Evolutionary conservation across 2,797 vertebrate genomes (phyloP).

Genomic region (Hypotaenidia okinawae): DNA sequence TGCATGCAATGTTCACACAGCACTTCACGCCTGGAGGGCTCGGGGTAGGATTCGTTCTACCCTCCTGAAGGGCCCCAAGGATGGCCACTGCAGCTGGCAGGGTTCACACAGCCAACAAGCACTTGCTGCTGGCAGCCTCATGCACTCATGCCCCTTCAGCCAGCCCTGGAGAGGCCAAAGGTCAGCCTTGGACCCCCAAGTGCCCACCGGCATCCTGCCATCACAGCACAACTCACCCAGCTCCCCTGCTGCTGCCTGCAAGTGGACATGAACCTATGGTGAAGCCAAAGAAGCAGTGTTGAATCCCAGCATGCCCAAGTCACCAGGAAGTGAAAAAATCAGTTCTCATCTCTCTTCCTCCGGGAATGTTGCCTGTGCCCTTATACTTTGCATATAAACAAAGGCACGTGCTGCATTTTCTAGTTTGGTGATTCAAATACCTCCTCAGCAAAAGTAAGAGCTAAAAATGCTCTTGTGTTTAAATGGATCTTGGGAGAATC

Average conservation of each 20-base stretch:
- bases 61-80: not conserved
- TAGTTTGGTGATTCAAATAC: not conserved
- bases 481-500: not conserved
- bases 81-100: not conserved
- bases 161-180: not conserved
- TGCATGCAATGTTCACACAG: rapidly evolving
- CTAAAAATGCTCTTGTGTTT: not conserved
- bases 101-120: not conserved
- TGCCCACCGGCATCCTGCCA: not conserved
- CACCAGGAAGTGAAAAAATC: not conserved
- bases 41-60: not conserved
- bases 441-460: not conserved
- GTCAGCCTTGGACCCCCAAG: not conserved
- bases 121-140: not conserved
- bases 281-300: not conserved
- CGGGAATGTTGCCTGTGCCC: not conserved
- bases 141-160: not conserved
- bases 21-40: not conserved
- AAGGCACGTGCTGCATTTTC: not conserved
- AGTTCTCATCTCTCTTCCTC: not conserved
- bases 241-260: not conserved
- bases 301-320: not conserved
- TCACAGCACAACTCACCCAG: rapidly evolving
- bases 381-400: not conserved
- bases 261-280: not conserved